A percentile compares a stretch with the other conserved stretches of the same genome.
These are phyloP conservation scores for Cephus pygmeus DNA, from an alignment of 2,888 invertebrate genomes.

Conservation along the genomic window DNA sequence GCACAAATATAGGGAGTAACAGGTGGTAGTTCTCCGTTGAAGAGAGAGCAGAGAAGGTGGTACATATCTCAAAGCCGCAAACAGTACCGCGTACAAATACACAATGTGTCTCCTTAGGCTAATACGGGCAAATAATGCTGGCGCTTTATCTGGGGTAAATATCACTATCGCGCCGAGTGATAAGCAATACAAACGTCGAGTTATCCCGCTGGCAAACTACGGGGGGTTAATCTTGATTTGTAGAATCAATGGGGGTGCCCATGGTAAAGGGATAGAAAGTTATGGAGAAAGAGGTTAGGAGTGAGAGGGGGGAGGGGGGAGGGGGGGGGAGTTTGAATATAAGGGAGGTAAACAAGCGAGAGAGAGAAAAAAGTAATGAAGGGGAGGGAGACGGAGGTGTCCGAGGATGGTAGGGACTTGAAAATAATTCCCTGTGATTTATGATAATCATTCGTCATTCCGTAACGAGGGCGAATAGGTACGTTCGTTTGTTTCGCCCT, in stretches of 20 bases:
- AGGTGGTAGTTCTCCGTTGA: conserved; percentile 40
- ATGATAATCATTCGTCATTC: conserved; percentile 46
- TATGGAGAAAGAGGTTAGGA: conserved; percentile 11
- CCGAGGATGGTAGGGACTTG: neutral
- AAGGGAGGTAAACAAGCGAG: neutral
- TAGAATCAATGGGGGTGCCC: conserved; percentile 26
- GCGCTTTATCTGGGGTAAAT: conserved; percentile 48
- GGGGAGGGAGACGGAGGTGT: too few species aligned
- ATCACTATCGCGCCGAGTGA: conserved; percentile 46
- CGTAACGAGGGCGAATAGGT: conserved; percentile 22
- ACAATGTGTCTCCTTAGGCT: conserved; percentile 37
- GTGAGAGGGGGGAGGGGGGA: neutral
- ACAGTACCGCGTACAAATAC: conserved; percentile 39
- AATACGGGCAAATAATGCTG: conserved; percentile 44
- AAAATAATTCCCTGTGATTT: conserved; percentile 42
- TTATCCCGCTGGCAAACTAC: conserved; percentile 38
- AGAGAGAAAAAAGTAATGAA: neutral
- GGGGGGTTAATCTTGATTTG: conserved; percentile 42
- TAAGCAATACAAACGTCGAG: conserved; percentile 35
- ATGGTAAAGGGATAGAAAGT: conserved; percentile 17
- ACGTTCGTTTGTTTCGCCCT: conserved; percentile 3
- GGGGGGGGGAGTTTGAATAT: neutral
- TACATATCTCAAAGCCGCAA: conserved; percentile 26
- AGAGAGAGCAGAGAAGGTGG: conserved; percentile 9
- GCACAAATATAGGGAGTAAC: conserved; percentile 37